These are phyloP conservation scores for Apogon hyalosoma DNA, from an alignment of 2,797 vertebrate species.

Conservation along the genomic window DNA sequence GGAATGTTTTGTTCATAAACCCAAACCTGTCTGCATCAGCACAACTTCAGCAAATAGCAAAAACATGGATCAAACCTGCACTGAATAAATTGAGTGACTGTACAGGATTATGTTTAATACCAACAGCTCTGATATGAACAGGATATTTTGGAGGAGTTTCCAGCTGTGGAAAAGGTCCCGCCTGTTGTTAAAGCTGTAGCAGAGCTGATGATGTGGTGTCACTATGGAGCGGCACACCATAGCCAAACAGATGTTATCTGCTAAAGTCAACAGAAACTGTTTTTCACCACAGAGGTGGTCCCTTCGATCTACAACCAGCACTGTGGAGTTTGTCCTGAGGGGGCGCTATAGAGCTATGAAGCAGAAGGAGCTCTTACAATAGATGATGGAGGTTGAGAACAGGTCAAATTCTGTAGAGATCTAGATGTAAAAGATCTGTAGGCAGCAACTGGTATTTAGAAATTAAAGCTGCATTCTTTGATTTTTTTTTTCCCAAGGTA, in stretches of 20 bases:
- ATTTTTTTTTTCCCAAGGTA: no score
- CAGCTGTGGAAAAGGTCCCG: slow-evolving; percentile 29
- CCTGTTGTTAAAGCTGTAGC: slow-evolving; percentile 18
- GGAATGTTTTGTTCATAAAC: not conserved
- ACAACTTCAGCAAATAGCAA: not conserved
- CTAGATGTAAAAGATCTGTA: no score
- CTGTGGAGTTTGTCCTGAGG: not conserved
- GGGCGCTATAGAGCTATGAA: no score
- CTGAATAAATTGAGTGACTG: not conserved
- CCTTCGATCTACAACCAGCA: not conserved
- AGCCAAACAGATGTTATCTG: slow-evolving; percentile 28
- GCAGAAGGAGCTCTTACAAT: no score
- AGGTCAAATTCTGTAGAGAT: no score
- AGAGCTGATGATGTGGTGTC: not conserved
- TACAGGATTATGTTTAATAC: not conserved
- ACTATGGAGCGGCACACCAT: slow-evolving; percentile 7
- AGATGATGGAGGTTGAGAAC: no score
- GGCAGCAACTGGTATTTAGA: no score
- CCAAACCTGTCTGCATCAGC: not conserved
- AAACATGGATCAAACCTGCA: not conserved
- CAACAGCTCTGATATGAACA: not conserved
- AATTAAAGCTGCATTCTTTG: no score
- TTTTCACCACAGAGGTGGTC: no score
- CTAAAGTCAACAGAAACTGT: slow-evolving; percentile 30
- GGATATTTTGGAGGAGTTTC: slow-evolving; percentile 13